Evolutionary conservation across 2,113 vertebrate genomes (phyloP).

Genomic region (Laticauda laticaudata): DNA sequence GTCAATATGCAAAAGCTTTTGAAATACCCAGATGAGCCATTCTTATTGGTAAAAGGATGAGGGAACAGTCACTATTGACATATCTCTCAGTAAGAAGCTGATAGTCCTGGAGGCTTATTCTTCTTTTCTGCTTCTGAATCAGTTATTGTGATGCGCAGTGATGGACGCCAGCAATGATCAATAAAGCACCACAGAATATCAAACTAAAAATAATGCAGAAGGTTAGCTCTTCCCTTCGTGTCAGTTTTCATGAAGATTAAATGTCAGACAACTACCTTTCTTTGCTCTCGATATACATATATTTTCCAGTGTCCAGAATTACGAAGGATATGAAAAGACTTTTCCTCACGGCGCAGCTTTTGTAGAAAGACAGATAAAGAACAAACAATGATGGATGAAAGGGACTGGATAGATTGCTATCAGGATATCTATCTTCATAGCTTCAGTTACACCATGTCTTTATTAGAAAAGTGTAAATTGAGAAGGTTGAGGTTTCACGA

Average conservation of each 20-base stretch:
- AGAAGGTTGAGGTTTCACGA: background rate
- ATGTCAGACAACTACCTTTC: constrained; percentile 7
- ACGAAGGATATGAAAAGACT: background rate
- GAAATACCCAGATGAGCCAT: constrained; percentile 33
- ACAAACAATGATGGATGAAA: constrained; percentile 27
- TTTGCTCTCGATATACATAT: background rate
- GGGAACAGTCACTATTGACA: constrained; percentile 22
- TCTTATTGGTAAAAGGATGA: background rate
- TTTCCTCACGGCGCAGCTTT: constrained; percentile 5
- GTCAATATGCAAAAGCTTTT: constrained; percentile 26
- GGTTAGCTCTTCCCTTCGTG: constrained; percentile 35
- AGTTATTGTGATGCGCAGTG: constrained; percentile 7
- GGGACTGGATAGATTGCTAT: background rate
- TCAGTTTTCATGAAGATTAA: constrained; percentile 34
- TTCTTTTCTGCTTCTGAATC: constrained; percentile 32
- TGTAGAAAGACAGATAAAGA: constrained; percentile 29
- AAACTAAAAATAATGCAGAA: constrained; percentile 25
- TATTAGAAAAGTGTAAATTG: constrained; percentile 3
- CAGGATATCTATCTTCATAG: background rate
- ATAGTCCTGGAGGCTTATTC: constrained; percentile 32
- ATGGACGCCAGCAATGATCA: background rate
- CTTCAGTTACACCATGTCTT: background rate
- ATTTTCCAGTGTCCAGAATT: constrained; percentile 24
- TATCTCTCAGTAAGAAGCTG: constrained; percentile 11
- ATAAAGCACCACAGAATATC: constrained; percentile 42